Evolutionary conservation across 2,888 invertebrate genomes (phyloP), one percentile per base, ranked within the genome.

Genomic region (Epinotia bilunana): DNA sequence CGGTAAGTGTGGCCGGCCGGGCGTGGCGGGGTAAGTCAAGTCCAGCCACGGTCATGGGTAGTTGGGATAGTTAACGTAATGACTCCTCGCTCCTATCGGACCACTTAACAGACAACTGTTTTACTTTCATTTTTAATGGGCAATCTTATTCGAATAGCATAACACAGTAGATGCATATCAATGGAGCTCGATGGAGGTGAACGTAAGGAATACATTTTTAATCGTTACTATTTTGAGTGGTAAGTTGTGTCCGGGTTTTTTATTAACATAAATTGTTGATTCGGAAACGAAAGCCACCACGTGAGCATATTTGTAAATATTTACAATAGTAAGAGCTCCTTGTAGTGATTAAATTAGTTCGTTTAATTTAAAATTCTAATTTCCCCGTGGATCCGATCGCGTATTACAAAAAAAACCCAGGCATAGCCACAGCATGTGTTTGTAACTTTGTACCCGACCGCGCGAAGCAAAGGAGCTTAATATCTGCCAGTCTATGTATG

Each of bases 1-100:
- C 18, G 64, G 33, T 16, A 53, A 53, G 53, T n/a, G 53, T 53
- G 53, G n/a, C n/a, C n/a, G 53, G 53, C 49, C 58, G 55, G 20
- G 73, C 80, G 73, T 76, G 70, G 43, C 55, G 46, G 46, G 61
- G 75, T 80, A 76, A 79, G 82, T 82, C 81, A 81, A 81, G 83
- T 77, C 81, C 23, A 43, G 69, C 71, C 76, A 60, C 73, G 79
- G 80, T 81, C 81, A 81, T 73, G 80, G 80, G 72, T 76, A 77
- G 78, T 78, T 78, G 78, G 75, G 62, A 75, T 68, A 58, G 72
- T 79, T 76, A 73, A 65, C 74, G 76, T 76, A 78, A 79, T 72
- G 49, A 72, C 69, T 49, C 43, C 57, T 53, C 43, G 33, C 53
- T 63, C 71, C 71, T 64, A 65, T 55, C 64, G 46, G 57, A 70